Evolutionary conservation across 2,888 invertebrate genomes (phyloP).

Genomic region (Drosophila mettleri): DNA sequence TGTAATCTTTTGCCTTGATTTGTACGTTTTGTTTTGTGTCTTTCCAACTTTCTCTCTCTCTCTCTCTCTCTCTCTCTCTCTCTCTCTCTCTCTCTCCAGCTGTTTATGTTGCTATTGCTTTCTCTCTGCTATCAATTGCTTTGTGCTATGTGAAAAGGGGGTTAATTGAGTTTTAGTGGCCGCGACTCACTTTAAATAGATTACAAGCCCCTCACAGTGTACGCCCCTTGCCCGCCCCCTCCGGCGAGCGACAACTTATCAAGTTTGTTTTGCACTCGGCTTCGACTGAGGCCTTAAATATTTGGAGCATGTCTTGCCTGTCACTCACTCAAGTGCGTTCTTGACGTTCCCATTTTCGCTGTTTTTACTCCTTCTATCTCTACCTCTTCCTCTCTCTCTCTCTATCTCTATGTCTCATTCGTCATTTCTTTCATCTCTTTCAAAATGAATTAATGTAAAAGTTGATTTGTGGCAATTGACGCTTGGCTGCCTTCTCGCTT

Average conservation of each 20-base stretch:
- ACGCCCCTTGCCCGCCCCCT: background rate
- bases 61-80: slow-evolving; percentile 10
- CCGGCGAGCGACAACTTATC: slow-evolving; percentile 22
- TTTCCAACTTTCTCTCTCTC: slow-evolving; percentile 20
- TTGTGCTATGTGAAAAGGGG: slow-evolving; percentile 65
- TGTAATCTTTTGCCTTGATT: slow-evolving; percentile 77
- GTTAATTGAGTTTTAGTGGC: slow-evolving; percentile 83
- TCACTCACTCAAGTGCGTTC: slow-evolving; percentile 49
- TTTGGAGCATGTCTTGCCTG: slow-evolving; percentile 67
- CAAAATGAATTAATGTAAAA: slow-evolving; percentile 73
- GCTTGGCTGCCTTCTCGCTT: slow-evolving; percentile 56
- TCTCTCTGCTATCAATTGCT: slow-evolving; percentile 59
- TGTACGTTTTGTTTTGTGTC: slow-evolving; percentile 37
- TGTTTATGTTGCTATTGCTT: slow-evolving; percentile 22
- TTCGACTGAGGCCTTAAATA: slow-evolving; percentile 56
- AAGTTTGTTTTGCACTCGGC: slow-evolving; percentile 64
- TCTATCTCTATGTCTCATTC: background rate
- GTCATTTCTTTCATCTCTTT: slow-evolving; percentile 37
- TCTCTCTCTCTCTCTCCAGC: background rate
- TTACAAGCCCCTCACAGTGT: slow-evolving; percentile 60
- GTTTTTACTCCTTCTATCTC: background rate
- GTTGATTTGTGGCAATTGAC: slow-evolving; percentile 78
- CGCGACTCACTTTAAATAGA: slow-evolving; percentile 78
- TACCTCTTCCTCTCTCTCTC: slow-evolving; percentile 2
- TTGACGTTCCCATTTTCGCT: slow-evolving; percentile 12